Evolutionary conservation across 2,888 invertebrate species (phyloP), one percentile per base, ranked within the genome.

Genomic region (Apamea anceps): DNA sequence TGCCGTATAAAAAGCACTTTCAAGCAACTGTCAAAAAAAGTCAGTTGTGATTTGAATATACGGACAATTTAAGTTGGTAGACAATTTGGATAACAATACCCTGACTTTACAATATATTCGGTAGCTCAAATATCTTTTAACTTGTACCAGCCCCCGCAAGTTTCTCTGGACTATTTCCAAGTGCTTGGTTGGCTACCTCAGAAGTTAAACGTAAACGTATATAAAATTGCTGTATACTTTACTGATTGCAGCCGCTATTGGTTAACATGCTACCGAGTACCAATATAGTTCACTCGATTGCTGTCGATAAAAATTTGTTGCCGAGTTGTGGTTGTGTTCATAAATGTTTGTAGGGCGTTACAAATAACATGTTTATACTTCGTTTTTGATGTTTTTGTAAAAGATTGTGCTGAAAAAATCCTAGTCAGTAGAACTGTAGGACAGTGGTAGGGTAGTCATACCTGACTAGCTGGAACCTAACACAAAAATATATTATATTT

Each of bases 141-240:
- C 90, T 91, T 90, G 77, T 18, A 72, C 91, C 92, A 90, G 51
- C 42, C 73, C 75, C 82, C 76, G 79, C 85, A 81, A 90, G 90
- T 92, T 91, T 90, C 92, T 91, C 94, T 96, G 96, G 96, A 94
- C 91, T 84, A 82, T 83, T 90, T 94, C 96, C 96, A 96, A 95
- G 92, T 91, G 91, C 92, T 91, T 87, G 92, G 87, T 89, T 91
- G 90, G 92, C 93, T 93, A 94, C 94, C 94, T 94, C 93, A 90
- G 93, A 93, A 92, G 94, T 94, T 93, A 94, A 94, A 93, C 92
- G 91, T 93, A 92, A 94, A 93, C 92, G 91, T 93, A 93, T 94
- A 95, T 94, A 94, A 94, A 94, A 94, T 94, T 87, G 93, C 87
- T 94, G 94, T 95, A 94, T 95, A 93, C 94, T 93, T 94, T 93